These are phyloP conservation scores for Zosterops lateralis DNA, from an alignment of 2,113 vertebrate genomes.

Conservation along the genomic window DNA sequence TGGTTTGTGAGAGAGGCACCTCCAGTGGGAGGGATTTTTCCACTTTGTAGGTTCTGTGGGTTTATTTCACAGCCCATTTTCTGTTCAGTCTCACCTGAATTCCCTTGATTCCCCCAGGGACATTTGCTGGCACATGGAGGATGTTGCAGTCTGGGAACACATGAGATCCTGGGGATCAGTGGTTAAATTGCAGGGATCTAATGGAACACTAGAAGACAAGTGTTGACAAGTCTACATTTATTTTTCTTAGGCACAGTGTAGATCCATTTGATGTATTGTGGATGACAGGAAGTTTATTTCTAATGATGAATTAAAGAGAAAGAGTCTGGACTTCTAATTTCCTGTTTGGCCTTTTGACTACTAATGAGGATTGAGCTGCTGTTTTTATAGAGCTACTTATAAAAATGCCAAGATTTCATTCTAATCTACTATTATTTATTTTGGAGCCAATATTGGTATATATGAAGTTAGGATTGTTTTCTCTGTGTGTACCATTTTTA, in stretches of 20 bases:
- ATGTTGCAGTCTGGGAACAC: not conserved
- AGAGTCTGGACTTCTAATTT: not conserved
- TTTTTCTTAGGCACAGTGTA: not conserved
- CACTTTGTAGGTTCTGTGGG: not conserved
- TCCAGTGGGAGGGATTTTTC: not conserved
- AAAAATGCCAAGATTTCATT: not conserved
- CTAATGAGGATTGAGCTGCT: not conserved
- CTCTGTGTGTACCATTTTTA: not conserved
- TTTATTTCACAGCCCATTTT: not conserved
- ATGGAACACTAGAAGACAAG: not conserved
- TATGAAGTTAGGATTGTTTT: not conserved
- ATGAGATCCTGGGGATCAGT: not conserved
- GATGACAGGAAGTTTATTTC: not conserved
- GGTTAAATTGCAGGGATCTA: not conserved
- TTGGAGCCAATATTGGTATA: not conserved
- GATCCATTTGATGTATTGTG: not conserved
- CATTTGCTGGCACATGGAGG: not conserved
- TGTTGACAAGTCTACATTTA: not conserved
- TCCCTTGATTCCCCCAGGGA: not conserved
- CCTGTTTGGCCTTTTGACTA: constrained; percentile 1
- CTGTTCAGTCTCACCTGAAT: not conserved
- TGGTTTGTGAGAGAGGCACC: not conserved
- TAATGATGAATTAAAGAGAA: not conserved
- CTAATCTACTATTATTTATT: not conserved
- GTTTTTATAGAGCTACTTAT: not conserved